Percentiles rank a stretch among this genome's conserved stretches.
Conservation (phyloP, 2,888 invertebrate species). For the Drosophila meridionalis region DNA sequence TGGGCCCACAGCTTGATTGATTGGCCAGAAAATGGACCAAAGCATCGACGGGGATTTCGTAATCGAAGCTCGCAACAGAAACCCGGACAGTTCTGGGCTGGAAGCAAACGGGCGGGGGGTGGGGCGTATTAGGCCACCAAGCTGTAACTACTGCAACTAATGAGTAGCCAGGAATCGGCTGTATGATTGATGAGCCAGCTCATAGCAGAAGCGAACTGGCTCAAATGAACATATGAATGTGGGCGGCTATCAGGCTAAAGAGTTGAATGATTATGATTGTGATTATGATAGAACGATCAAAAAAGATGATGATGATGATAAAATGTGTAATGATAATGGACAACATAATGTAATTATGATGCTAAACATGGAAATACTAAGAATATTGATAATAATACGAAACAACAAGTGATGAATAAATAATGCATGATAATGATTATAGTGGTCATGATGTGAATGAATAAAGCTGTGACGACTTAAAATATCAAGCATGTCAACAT, state of each 20-base stretch:
- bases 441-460: too few relatives aligned
- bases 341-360: too few relatives aligned
- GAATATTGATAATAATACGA: too few relatives aligned
- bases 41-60: neutral
- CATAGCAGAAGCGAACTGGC: neutral
- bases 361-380: too few relatives aligned
- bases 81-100: neutral
- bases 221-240: neutral
- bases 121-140: neutral
- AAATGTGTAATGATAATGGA: too few relatives aligned
- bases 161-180: neutral
- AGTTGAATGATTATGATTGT: too few relatives aligned
- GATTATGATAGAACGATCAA: too few relatives aligned
- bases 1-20: conserved; percentile 38
- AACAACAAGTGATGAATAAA: too few relatives aligned
- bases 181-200: neutral
- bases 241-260: too few relatives aligned
- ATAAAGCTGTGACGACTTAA: too few relatives aligned
- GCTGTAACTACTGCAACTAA: neutral
- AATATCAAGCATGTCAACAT: too few relatives aligned
- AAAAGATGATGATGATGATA: neutral
- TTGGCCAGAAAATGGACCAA: conserved; percentile 20
- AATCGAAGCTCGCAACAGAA: neutral
- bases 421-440: too few relatives aligned
- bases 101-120: neutral